Base-by-base conservation (phyloP, 2,888 invertebrate species). In the Gari tellinella region DNA sequence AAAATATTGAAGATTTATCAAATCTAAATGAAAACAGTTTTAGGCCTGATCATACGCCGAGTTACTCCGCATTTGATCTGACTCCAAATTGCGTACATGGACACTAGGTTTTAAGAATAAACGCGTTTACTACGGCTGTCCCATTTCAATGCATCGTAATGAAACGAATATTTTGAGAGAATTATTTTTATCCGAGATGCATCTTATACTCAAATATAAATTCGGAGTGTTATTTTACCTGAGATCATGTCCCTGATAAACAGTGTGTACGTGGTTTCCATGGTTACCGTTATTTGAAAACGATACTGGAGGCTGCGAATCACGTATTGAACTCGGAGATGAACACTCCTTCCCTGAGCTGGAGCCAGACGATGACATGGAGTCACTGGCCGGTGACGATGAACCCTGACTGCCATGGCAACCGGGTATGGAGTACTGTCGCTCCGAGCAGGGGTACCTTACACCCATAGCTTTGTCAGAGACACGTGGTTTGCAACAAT, bases 291-390 rank as follows among this genome's bases (percentile, higher is more conserved):
- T 26, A 31, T 31, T 31, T 31, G 31, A 31, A 31, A 31, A 31
- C 3, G 43, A 10, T 10, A 43, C 45, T 5, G 57, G 31, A 15
- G 45, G 41, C n/a, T 21, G 45, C 21, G 46, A 17, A 23, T 41
- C 58, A 15, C 58, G 58, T n/a, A 26, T 19, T 10, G 45, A 45
- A n/a, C 45, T 21, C 14, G 74, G 74, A 4, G 75, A 62, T 17
- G 57, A 46, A 43, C 75, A 75, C 21, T 57, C 69, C 37, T 69
- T 60, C 17, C 63, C 66, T 48, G 70, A 70, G 23, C 57, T 62
- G 26, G 78, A 80, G 21, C 79, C 72, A 41, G 63, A 56, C 12
- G 84, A 81, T 12, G 84, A 82, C 26, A 76, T 62, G 52, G 84
- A 80, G 53, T 84, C 84, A 52, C 60, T 61, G 26, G 74, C 68